Percentiles rank a stretch among this genome's conserved stretches.
These are phyloP conservation scores for Semicossyphus pulcher DNA, from an alignment of 2,113 vertebrate genomes.

Conservation along the genomic window DNA sequence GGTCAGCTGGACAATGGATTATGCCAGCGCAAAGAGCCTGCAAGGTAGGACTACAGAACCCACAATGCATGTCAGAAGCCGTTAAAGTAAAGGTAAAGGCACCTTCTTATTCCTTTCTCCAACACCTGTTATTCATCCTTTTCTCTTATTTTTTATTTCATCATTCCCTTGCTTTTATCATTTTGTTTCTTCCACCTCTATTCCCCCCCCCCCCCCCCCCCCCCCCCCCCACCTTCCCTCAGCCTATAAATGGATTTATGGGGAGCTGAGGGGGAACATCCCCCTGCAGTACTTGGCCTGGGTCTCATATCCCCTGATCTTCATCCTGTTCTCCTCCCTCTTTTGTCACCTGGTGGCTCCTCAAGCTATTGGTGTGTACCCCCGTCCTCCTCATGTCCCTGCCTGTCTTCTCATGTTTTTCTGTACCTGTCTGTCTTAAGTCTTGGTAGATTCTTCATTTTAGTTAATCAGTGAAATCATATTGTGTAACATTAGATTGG, in stretches of 20 bases:
- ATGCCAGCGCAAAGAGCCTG: constrained; percentile 93
- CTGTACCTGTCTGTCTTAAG: not conserved
- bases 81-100: not conserved
- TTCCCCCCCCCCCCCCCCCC: constrained; percentile 13
- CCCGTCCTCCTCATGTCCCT: constrained; percentile 18
- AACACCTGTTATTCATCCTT: not conserved
- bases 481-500: not conserved
- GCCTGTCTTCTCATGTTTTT: constrained; percentile 26
- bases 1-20: constrained; percentile 99
- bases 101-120: not conserved
- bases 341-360: constrained; percentile 96
- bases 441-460: constrained; percentile 64
- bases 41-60: constrained; percentile 84
- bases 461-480: not conserved
- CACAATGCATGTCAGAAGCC: not conserved
- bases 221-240: constrained; percentile 37
- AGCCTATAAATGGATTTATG: constrained; percentile 97
- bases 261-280: constrained; percentile 86
- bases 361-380: constrained; percentile 92
- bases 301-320: constrained; percentile 91
- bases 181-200: not conserved
- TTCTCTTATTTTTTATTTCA: not conserved
- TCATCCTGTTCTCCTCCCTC: constrained; percentile 93
- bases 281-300: constrained; percentile 91
- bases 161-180: not conserved